These are phyloP conservation scores for Thymelicus acteon DNA, from an alignment of 2,888 invertebrate genomes.

Conservation along the genomic window DNA sequence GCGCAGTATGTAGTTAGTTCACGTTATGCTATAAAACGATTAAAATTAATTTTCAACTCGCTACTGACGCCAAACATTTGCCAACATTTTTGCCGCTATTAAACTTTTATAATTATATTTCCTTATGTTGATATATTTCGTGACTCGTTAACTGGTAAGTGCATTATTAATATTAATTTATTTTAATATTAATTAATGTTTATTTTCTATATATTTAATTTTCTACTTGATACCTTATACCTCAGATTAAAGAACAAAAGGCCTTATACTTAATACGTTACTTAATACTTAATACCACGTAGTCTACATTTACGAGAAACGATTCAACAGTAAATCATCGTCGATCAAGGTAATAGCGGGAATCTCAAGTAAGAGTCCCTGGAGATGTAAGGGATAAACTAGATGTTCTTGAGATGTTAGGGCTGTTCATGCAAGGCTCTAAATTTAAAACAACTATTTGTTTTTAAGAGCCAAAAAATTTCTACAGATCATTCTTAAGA, in stretches of 20 bases:
- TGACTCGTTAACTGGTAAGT: neutral
- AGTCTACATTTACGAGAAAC: conserved; percentile 43
- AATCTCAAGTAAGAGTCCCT: conserved; percentile 47
- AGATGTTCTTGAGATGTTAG: neutral
- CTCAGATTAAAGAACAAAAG: no score
- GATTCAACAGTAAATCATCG: conserved; percentile 31
- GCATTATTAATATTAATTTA: neutral
- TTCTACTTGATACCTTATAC: no score
- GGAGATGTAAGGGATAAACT: conserved; percentile 30
- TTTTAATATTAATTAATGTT: neutral
- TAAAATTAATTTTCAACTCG: conserved; percentile 62
- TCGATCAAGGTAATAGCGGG: conserved; percentile 46
- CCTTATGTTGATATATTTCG: conserved; percentile 2
- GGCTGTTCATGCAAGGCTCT: neutral
- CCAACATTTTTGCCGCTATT: conserved; percentile 20
- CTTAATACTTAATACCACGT: conserved; percentile 34
- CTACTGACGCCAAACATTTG: conserved; percentile 43
- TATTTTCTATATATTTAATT: neutral
- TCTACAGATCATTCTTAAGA: no score
- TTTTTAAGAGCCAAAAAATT: no score
- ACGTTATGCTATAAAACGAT: conserved; percentile 51
- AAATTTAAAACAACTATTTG: neutral
- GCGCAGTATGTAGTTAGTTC: conserved; percentile 21
- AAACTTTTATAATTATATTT: conserved; percentile 26
- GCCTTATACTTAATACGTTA: no score